Conservation (phyloP, 2,888 invertebrate genomes). For the Pyrochroa serraticornis region DNA sequence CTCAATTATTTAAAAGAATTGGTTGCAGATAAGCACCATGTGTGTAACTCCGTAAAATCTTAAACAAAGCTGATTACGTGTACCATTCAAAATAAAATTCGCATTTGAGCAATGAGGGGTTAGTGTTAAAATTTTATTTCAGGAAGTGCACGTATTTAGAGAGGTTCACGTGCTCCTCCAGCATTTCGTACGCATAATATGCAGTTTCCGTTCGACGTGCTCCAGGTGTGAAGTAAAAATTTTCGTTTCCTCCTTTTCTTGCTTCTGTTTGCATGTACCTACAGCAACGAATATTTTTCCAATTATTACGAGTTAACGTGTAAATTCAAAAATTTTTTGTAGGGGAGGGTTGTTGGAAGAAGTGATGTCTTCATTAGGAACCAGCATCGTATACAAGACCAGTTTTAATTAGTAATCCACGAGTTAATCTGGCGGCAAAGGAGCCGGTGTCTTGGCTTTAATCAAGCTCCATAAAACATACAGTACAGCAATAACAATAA, state of each 20-base stretch:
- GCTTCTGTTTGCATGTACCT: neutral
- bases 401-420: constrained; percentile 35
- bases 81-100: too few species aligned
- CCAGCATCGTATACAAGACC: constrained; percentile 16
- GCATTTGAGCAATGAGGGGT: too few species aligned
- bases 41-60: too few species aligned
- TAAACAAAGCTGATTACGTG: too few species aligned
- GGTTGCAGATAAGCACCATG: too few species aligned
- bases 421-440: constrained; percentile 34
- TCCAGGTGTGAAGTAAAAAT: constrained; percentile 19
- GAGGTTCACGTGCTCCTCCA: constrained; percentile 43
- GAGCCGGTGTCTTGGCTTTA: constrained; percentile 28
- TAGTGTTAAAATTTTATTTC: constrained; percentile 46
- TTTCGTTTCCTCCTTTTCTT: constrained; percentile 2
- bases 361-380: constrained; percentile 37
- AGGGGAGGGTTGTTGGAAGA: neutral
- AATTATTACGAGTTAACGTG: too few species aligned
- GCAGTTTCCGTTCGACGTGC: constrained; percentile 30
- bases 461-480: constrained; percentile 30
- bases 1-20: too few species aligned
- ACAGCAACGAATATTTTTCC: too few species aligned
- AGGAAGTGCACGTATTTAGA: constrained; percentile 50
- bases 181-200: constrained; percentile 31
- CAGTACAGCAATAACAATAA: constrained; percentile 33
- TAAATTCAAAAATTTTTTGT: too few species aligned